Evolutionary conservation across 2,113 vertebrate species (phyloP).

Genomic region (Mixornis gularis): DNA sequence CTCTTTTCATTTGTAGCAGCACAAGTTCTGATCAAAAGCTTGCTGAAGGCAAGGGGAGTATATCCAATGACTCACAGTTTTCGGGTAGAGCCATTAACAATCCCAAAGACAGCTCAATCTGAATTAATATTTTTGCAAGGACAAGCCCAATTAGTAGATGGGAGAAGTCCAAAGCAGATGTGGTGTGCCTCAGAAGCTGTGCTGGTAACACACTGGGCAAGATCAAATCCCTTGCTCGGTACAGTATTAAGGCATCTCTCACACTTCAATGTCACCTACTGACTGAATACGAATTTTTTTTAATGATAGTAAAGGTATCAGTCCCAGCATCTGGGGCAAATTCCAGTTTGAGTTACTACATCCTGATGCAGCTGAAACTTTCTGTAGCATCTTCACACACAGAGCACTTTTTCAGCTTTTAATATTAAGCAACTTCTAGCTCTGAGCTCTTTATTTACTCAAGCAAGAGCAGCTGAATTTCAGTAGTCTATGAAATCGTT

Average conservation of each 20-base stretch:
- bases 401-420: neutral
- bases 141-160: neutral
- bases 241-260: neutral
- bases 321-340: neutral
- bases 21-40: neutral
- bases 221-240: neutral
- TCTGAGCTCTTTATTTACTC: neutral
- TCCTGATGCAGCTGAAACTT: neutral
- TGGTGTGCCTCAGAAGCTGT: neutral
- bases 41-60: neutral
- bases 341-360: neutral
- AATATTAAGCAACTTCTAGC: neutral
- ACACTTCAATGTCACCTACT: neutral
- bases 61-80: neutral
- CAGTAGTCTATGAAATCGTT: neutral
- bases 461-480: neutral
- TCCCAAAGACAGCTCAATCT: neutral
- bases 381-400: neutral
- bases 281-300: neutral
- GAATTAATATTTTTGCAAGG: neutral
- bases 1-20: neutral
- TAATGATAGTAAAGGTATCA: neutral
- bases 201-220: neutral
- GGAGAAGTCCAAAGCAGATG: neutral
- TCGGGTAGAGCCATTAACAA: neutral